These are phyloP conservation scores for Catharus ustulatus DNA, from an alignment of 2,797 vertebrate genomes.

Conservation along the genomic window DNA sequence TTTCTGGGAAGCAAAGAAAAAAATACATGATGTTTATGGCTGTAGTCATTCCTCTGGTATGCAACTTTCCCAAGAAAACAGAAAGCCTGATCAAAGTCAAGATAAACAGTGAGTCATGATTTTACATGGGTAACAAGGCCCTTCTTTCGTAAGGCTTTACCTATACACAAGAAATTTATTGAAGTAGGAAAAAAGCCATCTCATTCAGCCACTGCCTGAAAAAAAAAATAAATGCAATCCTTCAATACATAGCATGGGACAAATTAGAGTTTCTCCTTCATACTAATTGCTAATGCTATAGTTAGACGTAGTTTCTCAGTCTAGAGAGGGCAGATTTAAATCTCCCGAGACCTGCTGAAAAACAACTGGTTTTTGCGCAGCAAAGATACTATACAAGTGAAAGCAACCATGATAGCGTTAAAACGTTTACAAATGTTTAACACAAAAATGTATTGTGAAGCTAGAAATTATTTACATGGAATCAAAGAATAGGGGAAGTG, in stretches of 20 bases:
- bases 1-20: too few species aligned
- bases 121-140: background rate
- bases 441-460: background rate
- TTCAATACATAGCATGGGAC: background rate
- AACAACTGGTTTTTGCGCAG: background rate
- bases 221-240: background rate
- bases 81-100: background rate
- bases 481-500: background rate
- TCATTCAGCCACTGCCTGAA: background rate
- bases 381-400: background rate
- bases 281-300: background rate
- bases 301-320: background rate
- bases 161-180: background rate
- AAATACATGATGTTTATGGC: background rate
- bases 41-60: background rate
- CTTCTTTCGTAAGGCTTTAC: background rate
- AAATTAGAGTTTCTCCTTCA: background rate
- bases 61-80: background rate
- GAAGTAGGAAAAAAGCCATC: background rate
- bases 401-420: background rate
- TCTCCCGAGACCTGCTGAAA: background rate
- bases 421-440: background rate
- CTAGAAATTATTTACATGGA: background rate
- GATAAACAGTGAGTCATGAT: background rate
- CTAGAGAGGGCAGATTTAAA: background rate